Conservation (phyloP, 2,113 vertebrate genomes). For the Rhinopomastus cyanomelas region DNA sequence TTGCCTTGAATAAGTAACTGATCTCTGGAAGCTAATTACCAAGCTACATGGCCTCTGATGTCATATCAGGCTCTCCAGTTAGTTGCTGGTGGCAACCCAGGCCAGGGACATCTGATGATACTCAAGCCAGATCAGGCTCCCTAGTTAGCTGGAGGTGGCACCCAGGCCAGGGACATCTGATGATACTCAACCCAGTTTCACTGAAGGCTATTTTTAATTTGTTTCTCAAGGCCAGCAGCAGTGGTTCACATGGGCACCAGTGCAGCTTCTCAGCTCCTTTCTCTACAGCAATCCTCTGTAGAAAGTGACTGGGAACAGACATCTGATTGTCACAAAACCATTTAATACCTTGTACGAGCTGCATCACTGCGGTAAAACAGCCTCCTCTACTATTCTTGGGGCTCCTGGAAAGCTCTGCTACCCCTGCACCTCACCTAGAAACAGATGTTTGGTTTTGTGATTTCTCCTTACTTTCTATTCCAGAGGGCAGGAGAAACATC, state of each 20-base stretch:
- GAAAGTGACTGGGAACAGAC: neutral
- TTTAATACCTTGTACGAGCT: neutral
- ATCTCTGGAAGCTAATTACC: neutral
- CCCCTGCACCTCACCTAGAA: neutral
- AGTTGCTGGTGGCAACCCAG: neutral
- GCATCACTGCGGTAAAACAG: neutral
- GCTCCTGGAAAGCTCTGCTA: neutral
- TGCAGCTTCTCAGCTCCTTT: neutral
- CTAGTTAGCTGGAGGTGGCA: too few species aligned
- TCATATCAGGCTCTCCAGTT: neutral
- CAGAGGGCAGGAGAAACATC: neutral
- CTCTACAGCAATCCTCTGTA: fast-evolving
- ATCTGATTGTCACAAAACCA: neutral
- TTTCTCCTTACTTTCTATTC: neutral
- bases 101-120: neutral
- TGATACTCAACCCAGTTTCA: neutral
- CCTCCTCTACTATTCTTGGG: neutral
- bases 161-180: fast-evolving
- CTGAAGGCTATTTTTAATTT: neutral
- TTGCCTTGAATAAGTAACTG: fast-evolving
- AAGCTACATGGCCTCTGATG: neutral
- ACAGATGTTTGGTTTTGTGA: neutral
- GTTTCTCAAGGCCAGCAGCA: neutral
- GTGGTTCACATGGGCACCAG: neutral
- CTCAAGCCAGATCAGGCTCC: neutral